phyloP scores from a whole-genome alignment of 2,888 invertebrate species.

The Scaptodrosophila latifasciaeformis region DNA sequence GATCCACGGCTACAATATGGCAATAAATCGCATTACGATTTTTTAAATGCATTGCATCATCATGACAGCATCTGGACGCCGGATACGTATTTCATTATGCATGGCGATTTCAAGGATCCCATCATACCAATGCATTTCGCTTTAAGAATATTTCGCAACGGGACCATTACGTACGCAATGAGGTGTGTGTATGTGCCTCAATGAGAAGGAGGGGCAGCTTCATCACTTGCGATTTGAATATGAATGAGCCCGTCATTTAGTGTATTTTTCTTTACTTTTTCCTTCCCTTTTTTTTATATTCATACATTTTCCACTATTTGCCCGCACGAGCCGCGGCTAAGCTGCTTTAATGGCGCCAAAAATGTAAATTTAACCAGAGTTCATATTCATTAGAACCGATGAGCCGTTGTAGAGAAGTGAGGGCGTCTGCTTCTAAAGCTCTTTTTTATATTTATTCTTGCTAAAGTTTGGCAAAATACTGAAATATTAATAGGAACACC shows the following conservation, averaged over 20 bases:
- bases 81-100: constrained; percentile 97
- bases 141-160: constrained; percentile 92
- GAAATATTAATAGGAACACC: constrained; percentile 3
- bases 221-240: constrained; percentile 37
- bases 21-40: constrained; percentile 90
- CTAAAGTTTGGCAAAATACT: not conserved
- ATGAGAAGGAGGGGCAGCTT: not conserved
- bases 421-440: constrained; percentile 18
- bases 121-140: constrained; percentile 95
- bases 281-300: not conserved
- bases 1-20: constrained; percentile 92
- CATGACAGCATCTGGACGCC: constrained; percentile 95
- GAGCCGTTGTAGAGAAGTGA: constrained; percentile 6
- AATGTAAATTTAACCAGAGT: constrained; percentile 48
- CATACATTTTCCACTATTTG: constrained; percentile 9
- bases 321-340: constrained; percentile 12
- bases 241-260: constrained; percentile 29
- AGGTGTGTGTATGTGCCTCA: constrained; percentile 79
- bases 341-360: constrained; percentile 39
- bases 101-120: constrained; percentile 96
- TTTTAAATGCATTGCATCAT: constrained; percentile 94
- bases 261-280: not conserved
- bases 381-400: constrained; percentile 48
- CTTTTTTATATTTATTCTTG: constrained; percentile 13
- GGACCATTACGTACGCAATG: constrained; percentile 95